phyloP scores from a whole-genome alignment of 2,113 vertebrate species.

The Nestor notabilis region DNA sequence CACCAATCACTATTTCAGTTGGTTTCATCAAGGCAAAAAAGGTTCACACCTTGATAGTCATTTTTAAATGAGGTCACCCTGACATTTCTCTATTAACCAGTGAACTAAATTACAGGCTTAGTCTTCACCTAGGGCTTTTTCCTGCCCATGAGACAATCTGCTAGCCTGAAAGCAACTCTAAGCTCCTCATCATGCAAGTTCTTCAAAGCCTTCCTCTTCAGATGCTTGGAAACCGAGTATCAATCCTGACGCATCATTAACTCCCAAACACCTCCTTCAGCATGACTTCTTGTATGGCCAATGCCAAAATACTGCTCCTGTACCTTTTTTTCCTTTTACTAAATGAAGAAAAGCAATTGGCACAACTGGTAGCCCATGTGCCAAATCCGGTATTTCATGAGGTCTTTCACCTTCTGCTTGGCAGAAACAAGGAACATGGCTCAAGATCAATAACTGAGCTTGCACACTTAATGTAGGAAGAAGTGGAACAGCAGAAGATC shows the following conservation, averaged over 20 bases:
- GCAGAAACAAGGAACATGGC: background rate
- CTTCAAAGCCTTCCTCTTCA: background rate
- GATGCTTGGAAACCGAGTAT: background rate
- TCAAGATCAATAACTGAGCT: background rate
- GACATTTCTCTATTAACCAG: background rate
- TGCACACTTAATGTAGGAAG: background rate
- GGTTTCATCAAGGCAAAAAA: background rate
- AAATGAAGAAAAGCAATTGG: background rate
- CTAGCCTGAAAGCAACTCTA: background rate
- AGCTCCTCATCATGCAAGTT: background rate
- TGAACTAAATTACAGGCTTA: background rate
- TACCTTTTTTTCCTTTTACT: background rate
- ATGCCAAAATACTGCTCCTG: background rate
- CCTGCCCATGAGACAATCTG: background rate
- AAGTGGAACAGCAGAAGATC: background rate
- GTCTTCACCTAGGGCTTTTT: background rate
- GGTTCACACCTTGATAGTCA: background rate
- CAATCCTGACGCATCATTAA: background rate
- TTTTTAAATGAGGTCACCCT: slow-evolving; percentile 1
- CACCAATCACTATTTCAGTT: background rate
- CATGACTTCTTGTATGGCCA: background rate
- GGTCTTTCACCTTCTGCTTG: background rate
- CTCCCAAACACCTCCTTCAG: background rate
- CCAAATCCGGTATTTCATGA: background rate
- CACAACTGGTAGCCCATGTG: background rate